Evolutionary conservation across 23 tunicate genomes (phyloP), one percentile per base, ranked within the genome.

Genomic region (Phallusia fumigata): DNA sequence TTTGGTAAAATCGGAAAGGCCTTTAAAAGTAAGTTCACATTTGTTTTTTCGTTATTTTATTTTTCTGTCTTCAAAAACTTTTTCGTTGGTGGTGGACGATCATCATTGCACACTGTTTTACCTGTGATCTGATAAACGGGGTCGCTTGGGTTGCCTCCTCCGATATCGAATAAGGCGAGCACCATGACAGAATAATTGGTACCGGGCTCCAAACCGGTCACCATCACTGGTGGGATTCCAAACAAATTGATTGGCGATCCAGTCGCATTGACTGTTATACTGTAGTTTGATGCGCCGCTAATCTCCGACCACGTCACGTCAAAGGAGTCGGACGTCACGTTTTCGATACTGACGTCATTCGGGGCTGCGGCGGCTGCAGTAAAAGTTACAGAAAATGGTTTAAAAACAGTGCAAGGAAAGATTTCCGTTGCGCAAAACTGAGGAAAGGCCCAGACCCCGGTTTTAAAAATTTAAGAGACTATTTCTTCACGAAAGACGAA

Each of bases 121-220:
- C 88, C 88, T 58, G 88, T 85, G 19, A 78, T 64, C 53, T 78
- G 82, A 13, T 22, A 31, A 0, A 85, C 82, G 32, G 52, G 74
- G 13, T n/a, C 82, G 53, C 88, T 85, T 0, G 34, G 31, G 5
- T 36, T 35, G 12, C 88, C 82, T 19, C 33, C 33, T 11, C 82
- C 88, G 32, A n/a, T 58, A 13, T 10, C 53, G 31, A 65, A 86
- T 22, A 12, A 3, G 30, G n/a, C 75, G 0, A 36, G 33, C 32
- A 86, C 85, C 30, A 53, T 19, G n/a, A 86, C 31, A 24, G 52
- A 21, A 34, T 86, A 81, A 19, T 31, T 49, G 31, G 81, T 74
- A 31, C 85, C 83, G 1, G 89, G 84, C 11, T 11, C 2, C 19
- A 86, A 69, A 33, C n/a, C 49, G 32, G 35, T 26, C 26, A 49